Evolutionary conservation across 2,888 invertebrate species (phyloP).

Genomic region (Eremobia ochroleuca): DNA sequence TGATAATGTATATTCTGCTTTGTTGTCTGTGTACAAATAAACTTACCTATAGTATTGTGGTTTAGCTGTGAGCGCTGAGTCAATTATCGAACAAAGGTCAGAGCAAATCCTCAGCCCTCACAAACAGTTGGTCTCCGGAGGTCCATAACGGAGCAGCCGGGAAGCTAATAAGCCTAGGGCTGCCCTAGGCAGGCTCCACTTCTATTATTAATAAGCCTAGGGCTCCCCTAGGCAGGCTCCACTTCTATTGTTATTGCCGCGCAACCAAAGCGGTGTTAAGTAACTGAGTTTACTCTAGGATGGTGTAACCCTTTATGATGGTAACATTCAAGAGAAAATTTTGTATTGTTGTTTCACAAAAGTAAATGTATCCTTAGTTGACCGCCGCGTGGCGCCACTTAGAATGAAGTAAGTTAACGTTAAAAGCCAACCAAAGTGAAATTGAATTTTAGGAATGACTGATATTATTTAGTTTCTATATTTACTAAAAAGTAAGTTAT

Average conservation of each 20-base stretch:
- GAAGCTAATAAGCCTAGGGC: conserved; percentile 66
- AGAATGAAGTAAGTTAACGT: neutral
- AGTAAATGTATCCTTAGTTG: neutral
- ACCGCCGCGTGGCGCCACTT: neutral
- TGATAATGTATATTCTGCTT: no score
- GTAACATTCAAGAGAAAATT: neutral
- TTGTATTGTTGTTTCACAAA: conserved; percentile 24
- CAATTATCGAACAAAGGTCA: conserved; percentile 40
- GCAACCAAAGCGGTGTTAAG: conserved; percentile 45
- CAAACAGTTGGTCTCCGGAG: conserved; percentile 57
- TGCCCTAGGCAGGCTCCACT: conserved; percentile 36
- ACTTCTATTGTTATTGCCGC: conserved; percentile 57
- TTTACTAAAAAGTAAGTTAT: neutral
- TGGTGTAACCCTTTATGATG: conserved; percentile 28
- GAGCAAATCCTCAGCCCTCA: conserved; percentile 52
- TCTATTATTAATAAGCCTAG: conserved; percentile 66
- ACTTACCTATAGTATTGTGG: conserved; percentile 20
- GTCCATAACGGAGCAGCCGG: conserved; percentile 52
- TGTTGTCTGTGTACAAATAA: neutral
- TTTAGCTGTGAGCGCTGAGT: conserved; percentile 8
- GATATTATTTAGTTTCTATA: neutral
- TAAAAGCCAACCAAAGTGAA: neutral
- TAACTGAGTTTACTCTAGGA: conserved; percentile 17
- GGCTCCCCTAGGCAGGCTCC: conserved; percentile 43
- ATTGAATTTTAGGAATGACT: neutral